Percentiles rank a stretch among this genome's conserved stretches.
Evolutionary conservation across 2,797 vertebrate species (phyloP).

Genomic region (Sebastes melanostomus): DNA sequence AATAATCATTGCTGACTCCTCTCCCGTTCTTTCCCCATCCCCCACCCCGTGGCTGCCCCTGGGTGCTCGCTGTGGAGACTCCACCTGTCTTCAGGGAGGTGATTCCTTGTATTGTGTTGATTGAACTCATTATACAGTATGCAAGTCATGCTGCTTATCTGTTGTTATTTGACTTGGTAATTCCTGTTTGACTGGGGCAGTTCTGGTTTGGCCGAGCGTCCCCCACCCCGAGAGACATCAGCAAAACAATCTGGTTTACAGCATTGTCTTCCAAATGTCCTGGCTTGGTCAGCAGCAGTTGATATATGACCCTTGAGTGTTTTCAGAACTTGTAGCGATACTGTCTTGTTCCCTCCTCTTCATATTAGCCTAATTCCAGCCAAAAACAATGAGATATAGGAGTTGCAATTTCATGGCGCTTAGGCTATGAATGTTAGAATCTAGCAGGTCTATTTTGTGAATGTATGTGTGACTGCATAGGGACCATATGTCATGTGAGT

Average conservation of each 20-base stretch:
- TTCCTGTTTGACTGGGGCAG: background rate
- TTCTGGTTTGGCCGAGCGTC: background rate
- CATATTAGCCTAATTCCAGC: background rate
- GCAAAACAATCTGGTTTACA: background rate
- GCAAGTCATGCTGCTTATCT: background rate
- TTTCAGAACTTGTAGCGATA: background rate
- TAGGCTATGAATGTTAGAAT: background rate
- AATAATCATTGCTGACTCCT: conserved; percentile 57
- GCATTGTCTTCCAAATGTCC: conserved; percentile 1
- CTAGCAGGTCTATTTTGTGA: background rate
- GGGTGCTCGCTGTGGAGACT: conserved; percentile 11
- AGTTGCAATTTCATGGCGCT: background rate
- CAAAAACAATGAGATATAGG: background rate
- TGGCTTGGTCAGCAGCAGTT: background rate
- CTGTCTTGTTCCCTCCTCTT: background rate
- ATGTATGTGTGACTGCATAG: conserved; percentile 6
- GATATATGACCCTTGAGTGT: background rate
- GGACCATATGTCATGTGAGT: conserved; percentile 30
- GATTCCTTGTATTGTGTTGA: background rate
- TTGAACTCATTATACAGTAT: background rate
- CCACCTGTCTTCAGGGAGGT: conserved; percentile 24
- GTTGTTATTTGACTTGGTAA: conserved; percentile 8
- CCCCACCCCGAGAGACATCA: background rate
- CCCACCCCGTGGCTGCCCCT: conserved; percentile 10
- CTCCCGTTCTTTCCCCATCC: conserved; percentile 25